Conservation (phyloP, 2,797 vertebrate species). For the Neosilurus hyrtlii region DNA sequence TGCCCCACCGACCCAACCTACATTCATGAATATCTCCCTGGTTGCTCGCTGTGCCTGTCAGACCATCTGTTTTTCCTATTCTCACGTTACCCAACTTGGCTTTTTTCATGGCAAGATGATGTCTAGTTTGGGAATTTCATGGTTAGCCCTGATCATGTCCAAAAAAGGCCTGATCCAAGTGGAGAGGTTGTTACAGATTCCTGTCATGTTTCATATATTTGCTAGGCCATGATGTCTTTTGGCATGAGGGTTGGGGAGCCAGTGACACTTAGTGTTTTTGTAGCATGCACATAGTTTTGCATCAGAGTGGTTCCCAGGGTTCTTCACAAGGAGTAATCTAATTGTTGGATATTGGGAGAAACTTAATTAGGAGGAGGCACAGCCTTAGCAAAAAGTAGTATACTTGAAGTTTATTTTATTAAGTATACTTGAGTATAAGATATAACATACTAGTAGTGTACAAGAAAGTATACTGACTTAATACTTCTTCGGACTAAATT, state of each 20-base stretch:
- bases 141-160: slow-evolving; percentile 43
- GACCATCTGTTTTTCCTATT: not conserved
- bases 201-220: slow-evolving; percentile 69
- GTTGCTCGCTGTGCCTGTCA: not conserved
- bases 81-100: not conserved
- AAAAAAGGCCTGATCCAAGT: slow-evolving; percentile 59
- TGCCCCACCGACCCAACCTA: slow-evolving; percentile 8
- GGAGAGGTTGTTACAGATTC: slow-evolving; percentile 69
- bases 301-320: slow-evolving; percentile 2
- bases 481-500: no score
- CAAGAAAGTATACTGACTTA: no score
- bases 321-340: not conserved
- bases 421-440: no score
- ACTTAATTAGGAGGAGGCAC: not conserved
- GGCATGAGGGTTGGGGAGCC: not conserved
- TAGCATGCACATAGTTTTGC: not conserved
- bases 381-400: no score
- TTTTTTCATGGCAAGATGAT: slow-evolving; percentile 27
- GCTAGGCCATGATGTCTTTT: slow-evolving; percentile 50
- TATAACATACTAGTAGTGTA: no score
- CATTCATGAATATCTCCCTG: not conserved
- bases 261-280: not conserved
- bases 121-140: slow-evolving; percentile 56
- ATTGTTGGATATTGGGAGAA: not conserved
- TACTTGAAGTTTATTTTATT: no score